phyloP scores from a whole-genome alignment of 2,113 vertebrate genomes.

The Catharus bicknelli region DNA sequence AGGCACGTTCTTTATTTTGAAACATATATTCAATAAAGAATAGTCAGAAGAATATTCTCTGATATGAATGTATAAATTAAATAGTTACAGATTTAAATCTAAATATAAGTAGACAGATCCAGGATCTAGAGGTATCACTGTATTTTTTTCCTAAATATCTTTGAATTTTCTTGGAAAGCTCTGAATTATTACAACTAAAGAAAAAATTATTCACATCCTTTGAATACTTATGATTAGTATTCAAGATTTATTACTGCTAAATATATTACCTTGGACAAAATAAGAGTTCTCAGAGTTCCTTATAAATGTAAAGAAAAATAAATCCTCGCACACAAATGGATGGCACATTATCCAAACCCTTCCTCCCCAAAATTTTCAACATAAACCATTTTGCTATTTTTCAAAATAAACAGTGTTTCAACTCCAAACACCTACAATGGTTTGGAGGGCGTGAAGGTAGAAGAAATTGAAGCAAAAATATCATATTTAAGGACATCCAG shows the following conservation, averaged over 20 bases:
- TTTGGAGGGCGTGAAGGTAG: background rate
- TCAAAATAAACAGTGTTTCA: background rate
- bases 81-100: background rate
- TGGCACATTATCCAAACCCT: background rate
- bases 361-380: background rate
- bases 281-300: background rate
- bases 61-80: background rate
- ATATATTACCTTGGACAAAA: background rate
- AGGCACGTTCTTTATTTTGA: background rate
- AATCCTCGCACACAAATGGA: background rate
- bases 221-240: background rate
- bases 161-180: background rate
- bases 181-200: background rate
- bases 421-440: rapidly evolving
- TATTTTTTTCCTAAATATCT: background rate
- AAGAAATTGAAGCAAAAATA: background rate
- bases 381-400: background rate
- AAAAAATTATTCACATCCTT: background rate
- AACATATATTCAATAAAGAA: background rate
- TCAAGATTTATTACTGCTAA: background rate
- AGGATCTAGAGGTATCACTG: rapidly evolving
- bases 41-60: background rate
- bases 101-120: rapidly evolving
- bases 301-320: background rate
- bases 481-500: background rate